Evolutionary conservation across 2,797 vertebrate species (phyloP), one percentile per base, ranked within the genome.

Genomic region (Coilia nasus): DNA sequence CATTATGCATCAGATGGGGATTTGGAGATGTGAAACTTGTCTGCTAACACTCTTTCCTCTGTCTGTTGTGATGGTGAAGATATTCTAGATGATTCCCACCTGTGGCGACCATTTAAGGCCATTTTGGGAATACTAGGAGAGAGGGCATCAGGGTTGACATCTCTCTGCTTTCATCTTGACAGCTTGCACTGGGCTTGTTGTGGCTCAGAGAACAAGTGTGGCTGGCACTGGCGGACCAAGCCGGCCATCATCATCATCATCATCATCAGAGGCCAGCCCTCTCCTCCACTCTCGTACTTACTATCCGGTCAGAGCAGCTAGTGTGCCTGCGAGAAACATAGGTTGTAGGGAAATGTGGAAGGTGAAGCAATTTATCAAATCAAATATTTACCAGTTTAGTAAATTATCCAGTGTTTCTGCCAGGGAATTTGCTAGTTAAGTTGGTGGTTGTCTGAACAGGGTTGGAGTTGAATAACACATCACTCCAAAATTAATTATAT

Each of bases 221-320:
- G 23, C 10, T 0, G 59, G 59, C n/a, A 10, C 21, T 6, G 9
- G 6, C 59, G 1, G 59, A 62, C 5, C 23, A 14, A 75, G 28
- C 11, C 25, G 31, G 28, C 28, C 11, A 14, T 54, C 14, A 7
- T 7, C 7, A 7, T 14, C 50, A 54, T 54, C 14, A 83, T 85
- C 85, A 21, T 47, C 85, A 19, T 82, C 57, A 2, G n/a, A 67
- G 83, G 83, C 64, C 81, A 85, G 47, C 31, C 84, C 84, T 88
- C 82, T 88, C 57, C 25, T 86, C 54, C 67, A 81, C 85, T 81
- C 50, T 56, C 81, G 85, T 81, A 83, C 64, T 84, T 83, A 82
- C 59, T 85, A 81, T 75, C 86, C 78, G 67, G 82, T 84, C 75
- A 1, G 15, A 83, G 81, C 83, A 28, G 56, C 23, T 23, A 25